These are phyloP conservation scores for Chymomyza costata DNA, from an alignment of 1,140 invertebrate genomes.

Conservation along the genomic window DNA sequence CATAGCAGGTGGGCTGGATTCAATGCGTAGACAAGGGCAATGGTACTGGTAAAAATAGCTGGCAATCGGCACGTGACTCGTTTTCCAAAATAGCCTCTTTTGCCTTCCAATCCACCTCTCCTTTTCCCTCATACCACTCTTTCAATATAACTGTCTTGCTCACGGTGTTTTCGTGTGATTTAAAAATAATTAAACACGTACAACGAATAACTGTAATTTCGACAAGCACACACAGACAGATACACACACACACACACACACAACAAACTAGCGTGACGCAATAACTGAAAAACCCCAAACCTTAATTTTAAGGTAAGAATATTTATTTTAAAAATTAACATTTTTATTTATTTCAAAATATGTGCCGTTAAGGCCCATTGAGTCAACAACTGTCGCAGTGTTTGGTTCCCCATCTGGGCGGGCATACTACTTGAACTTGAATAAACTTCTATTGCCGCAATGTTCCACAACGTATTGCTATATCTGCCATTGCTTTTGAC, in stretches of 20 bases:
- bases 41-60: slow-evolving; percentile 55
- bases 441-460: too few species aligned
- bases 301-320: background rate
- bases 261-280: background rate
- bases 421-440: too few species aligned
- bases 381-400: slow-evolving; percentile 6
- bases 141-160: too few species aligned
- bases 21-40: slow-evolving; percentile 23
- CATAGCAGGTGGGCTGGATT: too few species aligned
- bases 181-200: slow-evolving; percentile 74
- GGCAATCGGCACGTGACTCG: slow-evolving; percentile 61
- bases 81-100: slow-evolving; percentile 41
- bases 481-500: slow-evolving; percentile 21
- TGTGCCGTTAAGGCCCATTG: slow-evolving; percentile 49
- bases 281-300: background rate
- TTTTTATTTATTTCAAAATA: slow-evolving; percentile 71
- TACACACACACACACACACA: slow-evolving; percentile 26
- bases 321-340: too few species aligned
- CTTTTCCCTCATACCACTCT: background rate
- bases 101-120: background rate
- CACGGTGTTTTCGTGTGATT: slow-evolving; percentile 54
- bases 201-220: slow-evolving; percentile 70
- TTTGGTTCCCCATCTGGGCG: too few species aligned
- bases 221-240: slow-evolving; percentile 13
- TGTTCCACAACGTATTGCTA: too few species aligned